A percentile compares a stretch with the other conserved stretches of the same genome.
Conservation (phyloP, 1,140 invertebrate genomes). For the Orchestia grillus region DNA sequence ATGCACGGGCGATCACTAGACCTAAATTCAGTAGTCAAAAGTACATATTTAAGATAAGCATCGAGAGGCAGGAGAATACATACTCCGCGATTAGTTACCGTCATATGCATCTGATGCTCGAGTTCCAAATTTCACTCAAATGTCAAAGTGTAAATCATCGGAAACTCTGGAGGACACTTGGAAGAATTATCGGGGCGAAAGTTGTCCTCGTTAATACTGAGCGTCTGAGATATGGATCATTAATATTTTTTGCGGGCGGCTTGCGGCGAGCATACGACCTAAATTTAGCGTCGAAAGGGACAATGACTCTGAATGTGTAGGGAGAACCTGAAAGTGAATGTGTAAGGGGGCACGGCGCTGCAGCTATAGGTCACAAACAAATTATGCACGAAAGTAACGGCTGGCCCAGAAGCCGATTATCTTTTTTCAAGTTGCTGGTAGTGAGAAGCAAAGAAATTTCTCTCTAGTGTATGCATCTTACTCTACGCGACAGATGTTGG, state of each 20-base stretch:
- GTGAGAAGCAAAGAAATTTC: neutral
- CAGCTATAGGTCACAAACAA: neutral
- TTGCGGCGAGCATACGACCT: neutral
- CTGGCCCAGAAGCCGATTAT: neutral
- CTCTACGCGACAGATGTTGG: neutral
- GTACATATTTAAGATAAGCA: neutral
- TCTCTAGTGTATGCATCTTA: neutral
- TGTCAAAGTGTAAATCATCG: neutral
- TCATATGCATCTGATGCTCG: neutral
- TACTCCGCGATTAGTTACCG: neutral
- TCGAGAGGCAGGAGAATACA: neutral
- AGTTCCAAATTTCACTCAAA: neutral
- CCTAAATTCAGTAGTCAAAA: neutral
- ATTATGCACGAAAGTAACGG: neutral
- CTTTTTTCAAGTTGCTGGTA: neutral
- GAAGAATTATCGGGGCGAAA: neutral
- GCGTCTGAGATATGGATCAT: neutral
- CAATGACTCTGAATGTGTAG: neutral
- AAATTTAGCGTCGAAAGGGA: neutral
- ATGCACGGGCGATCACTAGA: neutral
- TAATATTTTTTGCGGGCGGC: neutral
- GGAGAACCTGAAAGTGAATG: neutral
- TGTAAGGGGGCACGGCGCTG: neutral
- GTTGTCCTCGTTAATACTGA: neutral
- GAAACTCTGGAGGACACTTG: neutral